Percentiles rank a stretch among this genome's conserved stretches.
phyloP scores from a whole-genome alignment of 2,797 vertebrate species.

The Microctenopoma stevenorrisi region DNA sequence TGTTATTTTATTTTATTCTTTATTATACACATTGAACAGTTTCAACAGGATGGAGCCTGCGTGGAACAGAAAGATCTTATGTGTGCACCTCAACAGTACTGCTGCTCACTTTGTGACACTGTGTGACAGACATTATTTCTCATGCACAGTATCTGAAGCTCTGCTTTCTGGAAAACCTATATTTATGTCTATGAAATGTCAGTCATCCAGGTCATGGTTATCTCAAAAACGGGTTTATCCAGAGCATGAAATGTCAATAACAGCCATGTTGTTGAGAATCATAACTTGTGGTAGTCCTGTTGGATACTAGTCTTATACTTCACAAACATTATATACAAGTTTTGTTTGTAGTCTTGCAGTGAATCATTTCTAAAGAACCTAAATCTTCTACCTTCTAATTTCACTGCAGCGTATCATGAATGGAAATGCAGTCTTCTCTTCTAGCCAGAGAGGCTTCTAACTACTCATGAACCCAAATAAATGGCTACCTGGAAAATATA shows the following conservation, averaged over 20 bases:
- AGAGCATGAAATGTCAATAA: too few relatives aligned
- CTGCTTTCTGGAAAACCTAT: background rate
- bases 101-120: background rate
- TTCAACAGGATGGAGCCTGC: constrained; percentile 1
- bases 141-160: background rate
- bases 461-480: too few relatives aligned
- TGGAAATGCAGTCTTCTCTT: too few relatives aligned
- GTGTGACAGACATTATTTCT: background rate
- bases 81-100: background rate
- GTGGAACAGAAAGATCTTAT: constrained; percentile 2
- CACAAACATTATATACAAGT: background rate
- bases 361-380: background rate
- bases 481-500: too few relatives aligned
- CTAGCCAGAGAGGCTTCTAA: too few relatives aligned
- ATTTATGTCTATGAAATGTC: background rate
- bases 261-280: too few relatives aligned
- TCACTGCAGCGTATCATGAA: too few relatives aligned
- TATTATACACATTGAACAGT: constrained; percentile 2
- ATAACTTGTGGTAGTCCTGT: background rate
- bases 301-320: background rate
- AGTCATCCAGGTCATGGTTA: too few relatives aligned
- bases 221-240: too few relatives aligned
- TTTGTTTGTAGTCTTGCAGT: background rate
- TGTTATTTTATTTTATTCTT: too few relatives aligned
- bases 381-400: too few relatives aligned